These are phyloP conservation scores for Dryas iulia DNA, from an alignment of 1,140 invertebrate genomes.

Conservation along the genomic window DNA sequence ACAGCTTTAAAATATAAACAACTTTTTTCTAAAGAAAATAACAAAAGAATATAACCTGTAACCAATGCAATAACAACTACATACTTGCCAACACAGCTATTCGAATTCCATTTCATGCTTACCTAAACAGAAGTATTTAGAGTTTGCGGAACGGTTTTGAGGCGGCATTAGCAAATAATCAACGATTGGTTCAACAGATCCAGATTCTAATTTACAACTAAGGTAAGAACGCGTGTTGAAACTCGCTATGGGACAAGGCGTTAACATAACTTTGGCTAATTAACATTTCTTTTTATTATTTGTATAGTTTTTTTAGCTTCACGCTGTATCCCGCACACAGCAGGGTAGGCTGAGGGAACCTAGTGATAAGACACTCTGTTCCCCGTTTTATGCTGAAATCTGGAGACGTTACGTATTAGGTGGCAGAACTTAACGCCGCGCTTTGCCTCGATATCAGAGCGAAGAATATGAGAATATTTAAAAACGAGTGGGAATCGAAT, in stretches of 20 bases:
- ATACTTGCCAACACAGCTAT: too few relatives aligned
- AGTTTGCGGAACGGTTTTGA: not conserved
- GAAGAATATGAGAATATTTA: too few relatives aligned
- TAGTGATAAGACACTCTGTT: not conserved
- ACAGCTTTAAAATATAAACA: too few relatives aligned
- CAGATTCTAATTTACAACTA: slow-evolving; percentile 24
- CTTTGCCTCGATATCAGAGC: too few relatives aligned
- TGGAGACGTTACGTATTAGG: too few relatives aligned
- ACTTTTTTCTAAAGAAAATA: too few relatives aligned
- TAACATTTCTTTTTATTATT: not conserved
- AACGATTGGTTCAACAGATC: slow-evolving; percentile 2
- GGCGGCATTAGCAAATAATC: not conserved
- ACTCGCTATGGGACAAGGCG: not conserved
- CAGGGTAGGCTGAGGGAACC: not conserved
- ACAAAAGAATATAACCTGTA: too few relatives aligned
- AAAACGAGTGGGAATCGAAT: too few relatives aligned
- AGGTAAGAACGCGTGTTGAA: slow-evolving; percentile 8
- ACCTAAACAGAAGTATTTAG: not conserved
- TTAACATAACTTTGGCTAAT: slow-evolving; percentile 1
- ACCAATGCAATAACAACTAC: too few relatives aligned
- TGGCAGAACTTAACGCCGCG: too few relatives aligned
- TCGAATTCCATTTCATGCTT: not conserved
- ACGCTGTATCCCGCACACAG: not conserved
- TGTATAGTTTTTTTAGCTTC: not conserved
- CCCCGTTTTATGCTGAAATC: too few relatives aligned